phyloP scores from a whole-genome alignment of 2,888 invertebrate species.

The Cinara cedri region DNA sequence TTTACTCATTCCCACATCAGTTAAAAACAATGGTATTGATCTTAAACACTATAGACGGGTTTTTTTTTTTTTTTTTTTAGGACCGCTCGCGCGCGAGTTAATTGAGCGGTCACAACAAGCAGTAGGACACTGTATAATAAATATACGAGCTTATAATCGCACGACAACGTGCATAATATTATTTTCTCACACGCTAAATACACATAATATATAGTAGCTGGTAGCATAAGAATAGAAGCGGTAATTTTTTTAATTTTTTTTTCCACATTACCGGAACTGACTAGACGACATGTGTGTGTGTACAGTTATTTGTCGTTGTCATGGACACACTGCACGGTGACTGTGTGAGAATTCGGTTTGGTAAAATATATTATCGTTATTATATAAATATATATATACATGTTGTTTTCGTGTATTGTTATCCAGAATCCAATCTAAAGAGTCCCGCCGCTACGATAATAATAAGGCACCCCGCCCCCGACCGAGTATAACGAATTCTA shows the following conservation, averaged over 20 bases:
- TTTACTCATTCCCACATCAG: slow-evolving; percentile 57
- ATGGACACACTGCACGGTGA: slow-evolving; percentile 41
- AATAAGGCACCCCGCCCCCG: slow-evolving; percentile 48
- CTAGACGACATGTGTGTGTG: slow-evolving; percentile 37
- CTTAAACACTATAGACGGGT: slow-evolving; percentile 41
- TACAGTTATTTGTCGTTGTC: slow-evolving; percentile 37
- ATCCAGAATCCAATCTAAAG: slow-evolving; percentile 57
- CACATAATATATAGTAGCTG: not conserved
- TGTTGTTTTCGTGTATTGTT: slow-evolving; percentile 5
- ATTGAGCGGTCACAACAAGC: slow-evolving; percentile 51
- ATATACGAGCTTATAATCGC: not conserved
- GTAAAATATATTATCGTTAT: not conserved
- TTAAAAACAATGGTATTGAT: slow-evolving; percentile 56
- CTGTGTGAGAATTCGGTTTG: slow-evolving; percentile 38
- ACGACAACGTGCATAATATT: not conserved
- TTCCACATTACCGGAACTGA: slow-evolving; percentile 31
- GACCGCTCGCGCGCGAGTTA: slow-evolving; percentile 26
- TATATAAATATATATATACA: too few species aligned
- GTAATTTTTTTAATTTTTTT: slow-evolving; percentile 24
- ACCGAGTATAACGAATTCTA: slow-evolving; percentile 47
- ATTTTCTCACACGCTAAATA: slow-evolving; percentile 39
- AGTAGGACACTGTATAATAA: not conserved
- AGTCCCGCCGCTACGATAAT: slow-evolving; percentile 26
- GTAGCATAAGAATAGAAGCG: slow-evolving; percentile 7
- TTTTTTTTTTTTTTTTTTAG: slow-evolving; percentile 18